phyloP scores from a whole-genome alignment of 2,113 vertebrate species.

The Brienomyrus longianalis region DNA sequence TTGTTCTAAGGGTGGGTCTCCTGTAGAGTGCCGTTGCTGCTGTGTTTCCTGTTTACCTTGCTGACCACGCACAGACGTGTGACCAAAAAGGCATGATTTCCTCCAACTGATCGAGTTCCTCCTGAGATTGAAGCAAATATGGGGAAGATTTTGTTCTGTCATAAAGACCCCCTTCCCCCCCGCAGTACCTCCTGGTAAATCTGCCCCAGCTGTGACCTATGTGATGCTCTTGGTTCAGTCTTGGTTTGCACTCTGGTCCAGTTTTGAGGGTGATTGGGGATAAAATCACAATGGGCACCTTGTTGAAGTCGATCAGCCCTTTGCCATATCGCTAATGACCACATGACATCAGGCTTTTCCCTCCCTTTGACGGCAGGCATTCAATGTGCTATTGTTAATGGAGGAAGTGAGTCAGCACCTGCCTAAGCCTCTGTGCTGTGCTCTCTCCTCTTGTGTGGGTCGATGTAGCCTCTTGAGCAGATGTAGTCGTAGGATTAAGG shows the following conservation, averaged over 20 bases:
- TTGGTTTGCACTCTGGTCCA: not conserved
- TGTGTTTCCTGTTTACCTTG: not conserved
- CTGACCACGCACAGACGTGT: not conserved
- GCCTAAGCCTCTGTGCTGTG: not conserved
- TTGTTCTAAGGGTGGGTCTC: not conserved
- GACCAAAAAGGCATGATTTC: not conserved
- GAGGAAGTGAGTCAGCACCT: slow-evolving; percentile 10
- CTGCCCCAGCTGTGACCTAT: not conserved
- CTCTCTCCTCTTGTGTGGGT: not conserved
- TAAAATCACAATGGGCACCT: not conserved
- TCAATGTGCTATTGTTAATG: not conserved
- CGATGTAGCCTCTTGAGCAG: not conserved
- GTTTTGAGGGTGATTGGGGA: not conserved
- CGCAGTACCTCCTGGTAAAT: not conserved
- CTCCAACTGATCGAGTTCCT: not conserved
- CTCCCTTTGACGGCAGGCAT: not conserved
- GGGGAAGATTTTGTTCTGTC: not conserved
- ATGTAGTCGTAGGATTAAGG: not conserved
- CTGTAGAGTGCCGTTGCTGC: not conserved
- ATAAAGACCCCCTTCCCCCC: not conserved
- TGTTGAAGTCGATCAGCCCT: not conserved
- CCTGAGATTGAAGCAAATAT: not conserved
- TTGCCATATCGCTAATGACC: not conserved
- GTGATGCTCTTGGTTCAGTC: not conserved
- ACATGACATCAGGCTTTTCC: not conserved